These are phyloP conservation scores for Xenopus tropicalis DNA, from an alignment of 2,113 vertebrate genomes.

Conservation along the genomic window UCB_Xtro_10.0 CM004449.2:95739001-95739500, in stretches of 20 bases:
- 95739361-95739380: neutral
- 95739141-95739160: conserved; percentile 47
- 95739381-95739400: neutral
- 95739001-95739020: conserved; percentile 17
- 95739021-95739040: conserved; percentile 44
- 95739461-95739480: conserved; percentile 18
- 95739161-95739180: conserved; percentile 38
- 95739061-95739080: conserved; percentile 36
- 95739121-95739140: conserved; percentile 55
- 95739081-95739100: conserved; percentile 47
- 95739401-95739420: conserved; percentile 6
- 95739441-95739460: conserved; percentile 5
- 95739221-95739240: conserved; percentile 26
- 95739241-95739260: neutral
- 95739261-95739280: too few species aligned
- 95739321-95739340: neutral
- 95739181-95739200: conserved; percentile 41
- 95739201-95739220: conserved; percentile 42
- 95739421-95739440: conserved; percentile 3
- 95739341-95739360: neutral
- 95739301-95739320: too few species aligned
- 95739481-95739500: conserved; percentile 21
- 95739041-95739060: conserved; percentile 40
- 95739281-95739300: too few species aligned
- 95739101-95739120: conserved; percentile 53